Base-by-base conservation (phyloP, 2,888 invertebrate genomes). In the Suillia variegata region DNA sequence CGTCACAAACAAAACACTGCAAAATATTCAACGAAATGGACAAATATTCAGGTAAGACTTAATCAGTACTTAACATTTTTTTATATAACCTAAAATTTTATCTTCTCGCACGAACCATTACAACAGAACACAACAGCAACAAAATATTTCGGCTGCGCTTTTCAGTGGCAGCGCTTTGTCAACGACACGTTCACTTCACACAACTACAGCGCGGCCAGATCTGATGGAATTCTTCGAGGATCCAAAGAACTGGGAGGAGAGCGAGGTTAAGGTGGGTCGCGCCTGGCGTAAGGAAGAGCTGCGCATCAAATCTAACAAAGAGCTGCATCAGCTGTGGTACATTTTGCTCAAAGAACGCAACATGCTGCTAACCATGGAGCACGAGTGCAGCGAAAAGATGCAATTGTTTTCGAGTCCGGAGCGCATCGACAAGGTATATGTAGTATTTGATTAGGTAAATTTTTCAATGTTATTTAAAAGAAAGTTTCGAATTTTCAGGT, bases 311-410 rank as follows among this genome's bases (percentile, higher is more conserved):
- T 95, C 95, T 50, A 98, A 97, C 79, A 85, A 88, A 53, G 99
- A 99, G 82, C 85, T 99, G 59, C 99, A 99, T 80, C 97, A 98
- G 84, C 83, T 99, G 61, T 99, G 99, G 98, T 97, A 86, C 75
- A 76, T 87, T 15, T 83, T 99, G 58, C 82, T 98, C 55, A 99
- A 98, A 83, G 99, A 99, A 83, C 86, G 90, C 56, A 99, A 99
- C 80, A 98, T 98, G 98, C 84, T 99, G 17, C 82, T 94, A 64
- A 98, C 98, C 1, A 97, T 98, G 98, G 94, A 97, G 82, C 87
- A 93, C 63, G 91, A 90, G 79, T 87, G 88, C 81, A 88, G 89
- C 53, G 82, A 86, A 42, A 84, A 88, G 74, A 82, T 83, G 65
- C 84, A 87, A 76, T 66, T 90, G 5, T 93, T 98, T 79, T 94